Evolutionary conservation across 92 coral and sea anemone genomes (phyloP).

Genomic region (Phenganax subtilis): DNA sequence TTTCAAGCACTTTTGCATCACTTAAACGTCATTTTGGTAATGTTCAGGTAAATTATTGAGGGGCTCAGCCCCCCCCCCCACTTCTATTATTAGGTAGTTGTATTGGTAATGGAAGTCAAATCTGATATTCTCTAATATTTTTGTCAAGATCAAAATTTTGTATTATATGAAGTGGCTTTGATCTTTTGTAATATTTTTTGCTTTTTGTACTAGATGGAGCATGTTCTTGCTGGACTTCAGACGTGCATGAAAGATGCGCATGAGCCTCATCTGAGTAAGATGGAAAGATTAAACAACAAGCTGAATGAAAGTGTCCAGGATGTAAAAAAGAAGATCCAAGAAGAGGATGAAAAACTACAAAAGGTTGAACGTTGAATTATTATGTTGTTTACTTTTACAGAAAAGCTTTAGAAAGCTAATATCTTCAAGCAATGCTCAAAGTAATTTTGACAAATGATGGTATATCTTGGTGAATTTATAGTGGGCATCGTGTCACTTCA

Average conservation of each 20-base stretch:
- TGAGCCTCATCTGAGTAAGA: constrained; percentile 26
- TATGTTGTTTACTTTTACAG: not conserved
- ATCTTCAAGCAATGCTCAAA: not conserved
- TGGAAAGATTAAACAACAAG: constrained; percentile 13
- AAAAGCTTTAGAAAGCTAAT: not conserved
- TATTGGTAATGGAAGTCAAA: too few relatives aligned
- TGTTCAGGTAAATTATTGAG: too few relatives aligned
- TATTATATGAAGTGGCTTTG: not conserved
- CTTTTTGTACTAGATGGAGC: constrained; percentile 20
- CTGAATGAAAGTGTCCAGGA: constrained; percentile 17
- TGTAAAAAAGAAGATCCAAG: not conserved
- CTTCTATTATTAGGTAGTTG: too few relatives aligned
- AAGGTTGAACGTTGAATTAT: not conserved
- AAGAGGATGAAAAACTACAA: constrained; percentile 32
- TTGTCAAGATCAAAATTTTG: too few relatives aligned
- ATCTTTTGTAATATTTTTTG: not conserved
- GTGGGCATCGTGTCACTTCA: constrained; percentile 91
- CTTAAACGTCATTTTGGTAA: too few relatives aligned
- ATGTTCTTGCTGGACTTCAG: constrained; percentile 31
- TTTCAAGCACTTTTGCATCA: too few relatives aligned
- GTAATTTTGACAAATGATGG: not conserved
- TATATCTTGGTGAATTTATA: constrained; percentile 33
- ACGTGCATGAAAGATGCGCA: constrained; percentile 30
- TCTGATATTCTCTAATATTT: too few relatives aligned
- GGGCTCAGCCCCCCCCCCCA: too few relatives aligned